These are phyloP conservation scores for Chaetophractus vellerosus DNA, from an alignment of 2,797 vertebrate species.

Conservation along the genomic window DNA sequence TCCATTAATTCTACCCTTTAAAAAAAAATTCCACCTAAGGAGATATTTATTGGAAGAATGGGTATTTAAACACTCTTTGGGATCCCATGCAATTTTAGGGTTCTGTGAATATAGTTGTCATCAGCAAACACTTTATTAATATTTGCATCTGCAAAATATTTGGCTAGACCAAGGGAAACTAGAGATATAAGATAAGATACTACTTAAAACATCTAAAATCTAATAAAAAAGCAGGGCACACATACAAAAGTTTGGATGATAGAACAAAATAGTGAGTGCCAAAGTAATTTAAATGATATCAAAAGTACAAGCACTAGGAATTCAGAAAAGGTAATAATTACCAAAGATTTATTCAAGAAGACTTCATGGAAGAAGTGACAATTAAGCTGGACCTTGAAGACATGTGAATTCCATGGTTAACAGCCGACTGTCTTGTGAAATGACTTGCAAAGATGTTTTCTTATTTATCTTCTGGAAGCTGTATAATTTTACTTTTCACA, in stretches of 20 bases:
- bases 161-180: background rate
- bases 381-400: background rate
- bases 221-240: background rate
- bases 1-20: background rate
- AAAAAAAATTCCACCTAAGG: background rate
- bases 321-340: background rate
- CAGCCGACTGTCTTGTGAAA: background rate
- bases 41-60: background rate
- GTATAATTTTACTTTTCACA: no score
- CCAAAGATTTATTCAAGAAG: background rate
- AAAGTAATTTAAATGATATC: slow-evolving; percentile 11
- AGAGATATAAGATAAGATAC: background rate
- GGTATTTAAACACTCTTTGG: background rate
- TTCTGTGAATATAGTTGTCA: background rate
- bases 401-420: background rate
- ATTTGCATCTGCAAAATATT: background rate
- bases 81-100: background rate
- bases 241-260: background rate
- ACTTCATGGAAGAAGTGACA: background rate
- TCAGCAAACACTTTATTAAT: background rate
- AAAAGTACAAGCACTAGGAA: background rate
- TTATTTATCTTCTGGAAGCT: no score
- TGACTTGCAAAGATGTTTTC: no score
- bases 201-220: background rate
- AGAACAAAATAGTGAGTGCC: background rate